A percentile compares a stretch with the other conserved stretches of the same genome.
Conservation (phyloP, 2,113 vertebrate genomes). For the Sinocyclocheilus rhinocerous region DNA sequence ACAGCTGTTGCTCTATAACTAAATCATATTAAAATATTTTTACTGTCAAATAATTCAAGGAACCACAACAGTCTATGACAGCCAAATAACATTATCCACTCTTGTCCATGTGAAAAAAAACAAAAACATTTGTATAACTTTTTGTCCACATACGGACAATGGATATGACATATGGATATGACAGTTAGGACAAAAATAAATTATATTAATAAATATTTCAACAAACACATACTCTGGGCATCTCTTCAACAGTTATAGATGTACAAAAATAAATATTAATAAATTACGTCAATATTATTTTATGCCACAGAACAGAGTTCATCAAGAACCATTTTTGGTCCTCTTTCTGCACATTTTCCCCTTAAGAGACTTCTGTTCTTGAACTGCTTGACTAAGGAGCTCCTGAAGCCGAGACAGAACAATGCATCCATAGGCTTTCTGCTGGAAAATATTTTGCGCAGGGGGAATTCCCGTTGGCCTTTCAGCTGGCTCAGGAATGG, state of each 20-base stretch:
- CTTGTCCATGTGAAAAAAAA: too few species aligned
- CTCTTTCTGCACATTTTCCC: constrained; percentile 55
- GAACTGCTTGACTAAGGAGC: constrained; percentile 62
- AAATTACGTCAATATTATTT: constrained; percentile 44
- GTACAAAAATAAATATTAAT: constrained; percentile 42
- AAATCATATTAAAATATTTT: not conserved
- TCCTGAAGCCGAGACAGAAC: constrained; percentile 72
- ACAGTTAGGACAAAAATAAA: constrained; percentile 10
- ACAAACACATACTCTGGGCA: not conserved
- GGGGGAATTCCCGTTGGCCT: constrained; percentile 65
- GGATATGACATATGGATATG: not conserved
- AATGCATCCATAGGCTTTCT: constrained; percentile 78
- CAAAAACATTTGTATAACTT: too few species aligned
- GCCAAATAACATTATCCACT: not conserved
- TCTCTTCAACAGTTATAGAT: not conserved
- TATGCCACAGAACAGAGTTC: too few species aligned
- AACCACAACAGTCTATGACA: not conserved
- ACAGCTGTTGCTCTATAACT: not conserved
- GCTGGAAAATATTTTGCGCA: constrained; percentile 74
- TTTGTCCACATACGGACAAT: not conserved
- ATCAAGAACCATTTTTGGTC: not conserved
- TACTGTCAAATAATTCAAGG: not conserved
- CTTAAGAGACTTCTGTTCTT: constrained; percentile 68
- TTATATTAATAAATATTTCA: not conserved
- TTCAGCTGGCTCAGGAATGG: constrained; percentile 61